phyloP scores from a whole-genome alignment of 35 echinoderm and acorn worm genomes.

The Eucidaris tribuloides region DNA sequence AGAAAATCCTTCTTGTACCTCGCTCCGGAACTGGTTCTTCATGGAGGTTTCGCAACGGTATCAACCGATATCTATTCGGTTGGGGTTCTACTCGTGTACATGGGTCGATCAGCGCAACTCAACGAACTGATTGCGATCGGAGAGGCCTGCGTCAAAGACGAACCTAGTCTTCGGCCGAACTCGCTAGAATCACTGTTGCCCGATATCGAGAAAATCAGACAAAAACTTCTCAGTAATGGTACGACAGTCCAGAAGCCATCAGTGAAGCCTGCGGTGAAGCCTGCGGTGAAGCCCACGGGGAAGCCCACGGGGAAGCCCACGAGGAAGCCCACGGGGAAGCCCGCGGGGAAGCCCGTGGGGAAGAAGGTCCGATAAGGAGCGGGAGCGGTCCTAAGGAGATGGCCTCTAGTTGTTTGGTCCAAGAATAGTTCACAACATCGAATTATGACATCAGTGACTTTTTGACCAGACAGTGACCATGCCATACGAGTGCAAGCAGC shows the following conservation, averaged over 20 bases:
- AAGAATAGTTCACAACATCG: too few species aligned
- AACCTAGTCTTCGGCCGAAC: neutral
- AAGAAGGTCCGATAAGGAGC: too few species aligned
- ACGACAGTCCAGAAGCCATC: too few species aligned
- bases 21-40: neutral
- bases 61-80: slow-evolving; percentile 2
- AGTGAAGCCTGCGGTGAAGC: neutral
- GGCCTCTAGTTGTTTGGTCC: too few species aligned
- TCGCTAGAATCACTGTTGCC: neutral
- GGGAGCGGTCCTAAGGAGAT: too few species aligned
- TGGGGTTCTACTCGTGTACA: neutral
- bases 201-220: neutral
- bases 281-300: neutral
- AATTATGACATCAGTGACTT: too few species aligned
- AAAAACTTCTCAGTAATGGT: too few species aligned
- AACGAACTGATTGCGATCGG: neutral
- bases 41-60: neutral
- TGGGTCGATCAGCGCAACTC: neutral
- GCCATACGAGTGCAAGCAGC: too few species aligned
- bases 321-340: too few species aligned
- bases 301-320: neutral
- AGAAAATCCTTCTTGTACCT: neutral
- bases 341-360: too few species aligned
- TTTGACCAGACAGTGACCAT: too few species aligned
- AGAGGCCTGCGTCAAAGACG: neutral